Percentiles rank a stretch among this genome's conserved stretches.
Evolutionary conservation across 2,888 invertebrate genomes (phyloP).

Genomic region (Epinotia ramella): DNA sequence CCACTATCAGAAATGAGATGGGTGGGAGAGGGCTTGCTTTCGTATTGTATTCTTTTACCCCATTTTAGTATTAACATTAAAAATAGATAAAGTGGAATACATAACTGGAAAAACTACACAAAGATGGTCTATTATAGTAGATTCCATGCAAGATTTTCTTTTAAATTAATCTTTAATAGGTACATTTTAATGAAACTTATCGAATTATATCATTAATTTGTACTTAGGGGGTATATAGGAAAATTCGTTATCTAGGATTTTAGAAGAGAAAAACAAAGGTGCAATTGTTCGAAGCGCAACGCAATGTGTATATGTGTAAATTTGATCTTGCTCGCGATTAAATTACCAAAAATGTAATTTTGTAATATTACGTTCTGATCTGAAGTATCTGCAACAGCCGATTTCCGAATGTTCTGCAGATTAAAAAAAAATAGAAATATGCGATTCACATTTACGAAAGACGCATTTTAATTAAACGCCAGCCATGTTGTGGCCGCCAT

Average conservation of each 20-base stretch:
- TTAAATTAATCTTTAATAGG: too few species aligned
- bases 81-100: not conserved
- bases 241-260: not conserved
- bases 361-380: not conserved
- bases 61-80: not conserved
- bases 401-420: not conserved
- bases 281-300: too few species aligned
- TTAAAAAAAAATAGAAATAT: slow-evolving; percentile 10
- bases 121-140: too few species aligned
- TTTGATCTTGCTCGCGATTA: too few species aligned
- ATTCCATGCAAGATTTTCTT: too few species aligned
- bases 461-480: slow-evolving; percentile 82
- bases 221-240: not conserved
- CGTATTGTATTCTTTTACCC: not conserved
- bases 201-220: not conserved
- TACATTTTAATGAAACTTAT: too few species aligned
- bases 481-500: slow-evolving; percentile 81
- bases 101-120: not conserved
- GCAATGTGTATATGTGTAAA: too few species aligned
- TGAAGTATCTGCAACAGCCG: not conserved
- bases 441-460: slow-evolving; percentile 57
- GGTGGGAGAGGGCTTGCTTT: slow-evolving; percentile 12
- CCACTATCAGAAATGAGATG: slow-evolving; percentile 39
- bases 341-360: not conserved
- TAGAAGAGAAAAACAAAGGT: not conserved